Evolutionary conservation across 2,113 vertebrate genomes (phyloP).

Genomic region (Sphaerodactylus townsendi): DNA sequence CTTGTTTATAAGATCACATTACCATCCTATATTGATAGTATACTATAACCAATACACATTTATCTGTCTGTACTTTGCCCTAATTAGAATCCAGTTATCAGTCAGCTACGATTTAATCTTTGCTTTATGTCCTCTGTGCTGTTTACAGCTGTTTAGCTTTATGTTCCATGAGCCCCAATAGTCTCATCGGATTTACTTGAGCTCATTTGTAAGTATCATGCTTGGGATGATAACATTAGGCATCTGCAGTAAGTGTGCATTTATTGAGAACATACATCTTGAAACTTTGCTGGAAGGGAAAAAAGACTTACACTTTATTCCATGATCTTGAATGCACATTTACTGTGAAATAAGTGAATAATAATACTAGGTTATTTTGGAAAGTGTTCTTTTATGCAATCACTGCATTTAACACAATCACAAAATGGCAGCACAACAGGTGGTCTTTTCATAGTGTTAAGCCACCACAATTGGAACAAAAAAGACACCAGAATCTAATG

Average conservation of each 20-base stretch:
- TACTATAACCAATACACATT: neutral
- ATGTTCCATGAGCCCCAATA: conserved; percentile 60
- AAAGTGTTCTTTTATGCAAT: conserved; percentile 84
- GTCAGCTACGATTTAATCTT: conserved; percentile 50
- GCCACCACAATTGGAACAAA: conserved; percentile 91
- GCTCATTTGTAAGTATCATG: conserved; percentile 71
- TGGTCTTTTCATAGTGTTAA: conserved; percentile 97
- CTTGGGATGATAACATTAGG: conserved; percentile 74
- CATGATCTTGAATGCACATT: conserved; percentile 82
- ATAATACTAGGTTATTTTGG: conserved; percentile 85
- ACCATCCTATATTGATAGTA: too few relatives aligned
- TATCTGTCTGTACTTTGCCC: conserved; percentile 19
- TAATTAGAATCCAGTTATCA: conserved; percentile 52
- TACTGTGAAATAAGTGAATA: conserved; percentile 86
- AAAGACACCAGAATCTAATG: conserved; percentile 99
- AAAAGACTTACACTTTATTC: conserved; percentile 73
- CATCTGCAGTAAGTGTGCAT: conserved; percentile 64
- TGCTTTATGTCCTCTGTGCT: conserved; percentile 38
- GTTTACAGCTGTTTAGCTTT: conserved; percentile 65
- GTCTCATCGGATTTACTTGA: conserved; percentile 72
- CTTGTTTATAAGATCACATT: conserved; percentile 2
- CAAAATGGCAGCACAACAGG: conserved; percentile 96
- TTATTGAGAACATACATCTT: conserved; percentile 75
- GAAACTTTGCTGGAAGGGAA: conserved; percentile 70
- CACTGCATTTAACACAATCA: conserved; percentile 92